These are phyloP conservation scores for Epizoanthus scotinus DNA, from an alignment of 92 coral and sea anemone species.

Conservation along the genomic window DNA sequence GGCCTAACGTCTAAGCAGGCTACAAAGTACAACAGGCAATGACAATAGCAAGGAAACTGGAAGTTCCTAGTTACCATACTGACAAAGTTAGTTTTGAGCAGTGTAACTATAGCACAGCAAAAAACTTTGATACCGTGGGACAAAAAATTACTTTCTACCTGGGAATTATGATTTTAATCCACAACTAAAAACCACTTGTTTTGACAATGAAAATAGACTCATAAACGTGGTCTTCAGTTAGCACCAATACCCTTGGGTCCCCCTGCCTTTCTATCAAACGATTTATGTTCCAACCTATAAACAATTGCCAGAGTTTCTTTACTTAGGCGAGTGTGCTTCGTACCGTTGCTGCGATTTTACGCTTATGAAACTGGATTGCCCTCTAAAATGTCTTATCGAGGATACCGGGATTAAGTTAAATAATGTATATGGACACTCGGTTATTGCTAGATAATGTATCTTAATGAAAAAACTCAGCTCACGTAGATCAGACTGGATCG, in stretches of 20 bases:
- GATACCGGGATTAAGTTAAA: constrained; percentile 16
- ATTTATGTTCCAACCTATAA: neutral
- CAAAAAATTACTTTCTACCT: neutral
- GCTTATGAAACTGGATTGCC: constrained; percentile 33
- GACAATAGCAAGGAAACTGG: no score
- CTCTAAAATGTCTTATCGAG: constrained; percentile 39
- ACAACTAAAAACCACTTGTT: neutral
- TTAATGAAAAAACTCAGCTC: no score
- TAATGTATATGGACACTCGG: constrained; percentile 43
- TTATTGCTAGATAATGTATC: constrained; percentile 8
- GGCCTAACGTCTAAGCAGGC: no score
- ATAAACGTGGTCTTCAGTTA: neutral
- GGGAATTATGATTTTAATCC: neutral
- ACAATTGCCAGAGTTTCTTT: no score
- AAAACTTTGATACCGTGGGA: neutral
- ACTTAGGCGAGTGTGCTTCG: constrained; percentile 46
- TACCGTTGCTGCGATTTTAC: constrained; percentile 40
- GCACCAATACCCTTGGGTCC: no score
- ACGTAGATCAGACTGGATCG: constrained; percentile 37
- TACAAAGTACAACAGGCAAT: no score
- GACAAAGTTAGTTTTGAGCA: no score
- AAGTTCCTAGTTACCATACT: no score
- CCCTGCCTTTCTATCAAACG: no score
- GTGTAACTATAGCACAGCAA: neutral
- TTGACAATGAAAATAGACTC: neutral